phyloP scores from a whole-genome alignment of 2,797 vertebrate genomes.

The Sciaenops ocellatus region DNA sequence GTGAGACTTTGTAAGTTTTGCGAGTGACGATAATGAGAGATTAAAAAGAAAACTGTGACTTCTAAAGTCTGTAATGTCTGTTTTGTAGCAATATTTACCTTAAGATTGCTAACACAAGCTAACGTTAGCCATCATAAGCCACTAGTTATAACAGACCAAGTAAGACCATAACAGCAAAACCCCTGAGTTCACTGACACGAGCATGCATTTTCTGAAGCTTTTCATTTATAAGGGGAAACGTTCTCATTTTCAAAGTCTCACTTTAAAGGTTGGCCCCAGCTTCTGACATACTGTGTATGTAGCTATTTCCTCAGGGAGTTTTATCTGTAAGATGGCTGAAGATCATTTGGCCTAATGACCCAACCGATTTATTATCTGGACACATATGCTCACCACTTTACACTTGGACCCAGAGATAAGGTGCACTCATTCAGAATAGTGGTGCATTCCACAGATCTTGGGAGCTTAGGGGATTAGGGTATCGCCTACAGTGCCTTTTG shows the following conservation, averaged over 20 bases:
- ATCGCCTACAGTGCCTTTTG: slow-evolving; percentile 13
- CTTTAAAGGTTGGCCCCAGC: slow-evolving; percentile 1
- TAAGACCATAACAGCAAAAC: neutral
- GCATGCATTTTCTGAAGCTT: neutral
- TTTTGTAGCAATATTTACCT: neutral
- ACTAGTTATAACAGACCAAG: neutral
- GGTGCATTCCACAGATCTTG: slow-evolving; percentile 22
- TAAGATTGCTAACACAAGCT: neutral
- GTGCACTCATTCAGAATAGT: slow-evolving; percentile 8
- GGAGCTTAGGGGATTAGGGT: slow-evolving; percentile 17
- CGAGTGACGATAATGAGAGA: too few relatives aligned
- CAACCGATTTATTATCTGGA: slow-evolving; percentile 26
- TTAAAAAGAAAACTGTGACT: too few relatives aligned
- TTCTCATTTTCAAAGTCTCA: neutral
- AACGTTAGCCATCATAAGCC: neutral
- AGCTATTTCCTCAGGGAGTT: neutral
- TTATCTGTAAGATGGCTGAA: slow-evolving; percentile 29
- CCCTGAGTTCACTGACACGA: neutral
- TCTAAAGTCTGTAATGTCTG: too few relatives aligned
- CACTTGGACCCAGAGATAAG: slow-evolving; percentile 6
- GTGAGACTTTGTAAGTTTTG: too few relatives aligned
- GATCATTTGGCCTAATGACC: slow-evolving; percentile 14
- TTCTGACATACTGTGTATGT: neutral
- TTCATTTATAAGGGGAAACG: neutral
- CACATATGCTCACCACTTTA: slow-evolving; percentile 24